Evolutionary conservation across 2,113 vertebrate species (phyloP), one percentile per base, ranked within the genome.

Genomic region (Lontra canadensis): DNA sequence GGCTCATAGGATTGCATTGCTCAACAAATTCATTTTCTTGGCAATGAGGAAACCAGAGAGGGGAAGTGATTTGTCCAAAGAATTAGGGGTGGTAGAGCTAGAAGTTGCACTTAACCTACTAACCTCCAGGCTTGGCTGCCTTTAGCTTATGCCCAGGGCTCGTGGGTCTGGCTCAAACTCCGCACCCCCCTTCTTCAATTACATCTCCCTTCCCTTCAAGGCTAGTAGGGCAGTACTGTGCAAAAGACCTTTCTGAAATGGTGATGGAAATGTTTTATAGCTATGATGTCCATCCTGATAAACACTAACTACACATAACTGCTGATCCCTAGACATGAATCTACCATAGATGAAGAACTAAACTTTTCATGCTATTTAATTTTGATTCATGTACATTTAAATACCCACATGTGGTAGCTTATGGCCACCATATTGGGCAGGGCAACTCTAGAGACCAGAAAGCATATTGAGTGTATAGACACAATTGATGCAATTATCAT

Each of bases 361-460:
- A 81, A 90, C n/a, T 86, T 93, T 74, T 90, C 92, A 90, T 88
- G 42, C 44, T 89, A 14, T 9, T 80, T 84, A 57, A 87, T 90
- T 94, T 52, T 65, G 90, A 74, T 81, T 36, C 52, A 59, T 49
- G 57, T 80, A 71, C 9, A 80, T 20, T 49, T 63, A 65, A 55
- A 83, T 44, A 59, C n/a, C 18, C 12, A 26, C 52, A 21, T 49
- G 55, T 78, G 78, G 59, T 61, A 61, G 44, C 34, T 57, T 21
- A 15, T 34, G 39, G 52, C 34, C 83, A 42, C 69, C 52, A 57
- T 25, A 29, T 2, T 65, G 31, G 85, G 63, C 42, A 55, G 36
- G 88, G 26, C 8, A 95, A 65, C 44, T 61, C 49, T 34, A 31
- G 5, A 81, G 42, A 29, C 6, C 31, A 88, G 88, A 95, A 88